phyloP scores from a whole-genome alignment of 2,888 invertebrate species.

The Nasonovia ribisnigri region DNA sequence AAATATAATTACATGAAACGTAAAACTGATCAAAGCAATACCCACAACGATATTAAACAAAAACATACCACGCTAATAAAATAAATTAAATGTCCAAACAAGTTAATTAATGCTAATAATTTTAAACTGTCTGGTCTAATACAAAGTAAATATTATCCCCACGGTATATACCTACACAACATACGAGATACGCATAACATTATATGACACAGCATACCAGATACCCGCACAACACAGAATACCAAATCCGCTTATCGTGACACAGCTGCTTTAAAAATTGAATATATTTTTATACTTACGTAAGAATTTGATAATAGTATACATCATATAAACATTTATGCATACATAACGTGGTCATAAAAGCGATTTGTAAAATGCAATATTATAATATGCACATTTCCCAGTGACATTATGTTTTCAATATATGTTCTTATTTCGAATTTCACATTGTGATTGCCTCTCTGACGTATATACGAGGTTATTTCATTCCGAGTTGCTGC shows the following conservation, averaged over 20 bases:
- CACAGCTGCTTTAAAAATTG: neutral
- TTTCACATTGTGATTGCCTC: slow-evolving; percentile 4
- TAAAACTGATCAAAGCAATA: no score
- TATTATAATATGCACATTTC: neutral
- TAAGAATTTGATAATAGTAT: neutral
- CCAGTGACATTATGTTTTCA: neutral
- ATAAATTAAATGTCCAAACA: no score
- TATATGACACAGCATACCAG: neutral
- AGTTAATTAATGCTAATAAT: no score
- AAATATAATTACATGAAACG: no score
- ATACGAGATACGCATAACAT: no score
- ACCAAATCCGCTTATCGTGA: neutral
- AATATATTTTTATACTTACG: neutral
- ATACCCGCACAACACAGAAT: neutral
- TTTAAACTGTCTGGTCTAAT: neutral
- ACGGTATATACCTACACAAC: no score
- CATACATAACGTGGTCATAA: neutral
- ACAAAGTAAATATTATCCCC: neutral
- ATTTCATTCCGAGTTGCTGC: slow-evolving; percentile 36
- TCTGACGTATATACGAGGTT: neutral
- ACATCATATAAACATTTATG: neutral
- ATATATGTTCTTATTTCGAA: slow-evolving; percentile 17
- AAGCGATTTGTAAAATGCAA: neutral
- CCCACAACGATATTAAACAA: no score
- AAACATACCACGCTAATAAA: no score